phyloP scores from a whole-genome alignment of 2,113 vertebrate species.

The Ctenodactylus gundi region DNA sequence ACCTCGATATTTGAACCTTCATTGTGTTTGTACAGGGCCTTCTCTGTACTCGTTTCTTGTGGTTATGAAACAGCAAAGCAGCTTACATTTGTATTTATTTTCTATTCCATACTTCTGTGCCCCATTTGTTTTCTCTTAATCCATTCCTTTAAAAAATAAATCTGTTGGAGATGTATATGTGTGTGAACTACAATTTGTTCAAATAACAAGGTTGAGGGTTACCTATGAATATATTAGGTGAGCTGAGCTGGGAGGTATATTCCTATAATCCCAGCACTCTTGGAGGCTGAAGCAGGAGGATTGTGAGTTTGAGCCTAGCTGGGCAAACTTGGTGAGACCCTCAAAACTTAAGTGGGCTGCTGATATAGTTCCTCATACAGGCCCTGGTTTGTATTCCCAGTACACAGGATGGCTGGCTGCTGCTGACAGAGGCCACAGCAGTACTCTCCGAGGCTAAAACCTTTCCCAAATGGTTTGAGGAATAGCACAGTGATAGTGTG shows the following conservation, averaged over 20 bases:
- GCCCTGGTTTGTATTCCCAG: no score
- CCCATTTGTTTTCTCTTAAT: constrained; percentile 78
- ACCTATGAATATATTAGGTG: background rate
- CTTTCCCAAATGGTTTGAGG: no score
- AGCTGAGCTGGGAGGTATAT: background rate
- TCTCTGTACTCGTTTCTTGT: constrained; percentile 87
- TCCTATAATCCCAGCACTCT: no score
- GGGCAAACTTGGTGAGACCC: no score
- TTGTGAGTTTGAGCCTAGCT: no score
- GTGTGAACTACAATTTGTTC: constrained; percentile 67
- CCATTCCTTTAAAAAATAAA: constrained; percentile 84
- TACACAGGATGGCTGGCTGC: no score
- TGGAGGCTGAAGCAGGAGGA: no score
- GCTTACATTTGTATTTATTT: constrained; percentile 86
- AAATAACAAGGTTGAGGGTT: background rate
- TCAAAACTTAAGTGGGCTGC: no score
- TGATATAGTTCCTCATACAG: no score
- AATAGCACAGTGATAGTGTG: no score
- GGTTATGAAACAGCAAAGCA: constrained; percentile 83
- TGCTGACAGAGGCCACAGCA: no score
- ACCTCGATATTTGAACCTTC: constrained; percentile 79
- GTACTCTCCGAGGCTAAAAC: no score
- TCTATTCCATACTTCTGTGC: constrained; percentile 74
- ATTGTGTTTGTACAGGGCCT: constrained; percentile 87
- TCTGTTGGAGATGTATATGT: constrained; percentile 62